These are phyloP conservation scores for Oscarella lobularis DNA, from an alignment of 37 sponge, comb jelly and placozoan genomes.

Conservation along the genomic window DNA sequence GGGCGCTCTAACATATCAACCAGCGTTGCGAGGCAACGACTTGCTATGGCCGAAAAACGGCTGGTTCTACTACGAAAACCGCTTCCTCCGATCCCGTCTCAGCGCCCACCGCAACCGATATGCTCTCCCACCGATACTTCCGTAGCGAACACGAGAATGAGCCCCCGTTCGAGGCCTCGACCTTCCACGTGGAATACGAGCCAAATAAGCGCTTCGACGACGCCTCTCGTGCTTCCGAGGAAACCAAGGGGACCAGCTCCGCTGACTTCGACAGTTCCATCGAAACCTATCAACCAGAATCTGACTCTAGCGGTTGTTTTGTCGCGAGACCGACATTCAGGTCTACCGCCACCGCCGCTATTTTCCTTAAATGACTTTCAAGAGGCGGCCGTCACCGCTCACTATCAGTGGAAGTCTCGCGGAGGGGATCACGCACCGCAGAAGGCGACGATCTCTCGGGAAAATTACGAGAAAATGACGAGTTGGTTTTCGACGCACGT, in stretches of 20 bases:
- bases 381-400: background rate
- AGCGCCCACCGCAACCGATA: no score
- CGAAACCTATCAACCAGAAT: background rate
- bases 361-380: background rate
- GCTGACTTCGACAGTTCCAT: background rate
- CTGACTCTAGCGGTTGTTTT: background rate
- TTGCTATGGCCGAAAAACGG: background rate
- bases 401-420: background rate
- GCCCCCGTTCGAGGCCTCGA: background rate
- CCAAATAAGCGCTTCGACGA: background rate
- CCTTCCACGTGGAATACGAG: background rate
- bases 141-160: background rate
- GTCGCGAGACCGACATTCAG: background rate
- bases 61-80: background rate
- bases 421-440: background rate
- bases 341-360: background rate
- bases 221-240: background rate
- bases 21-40: background rate
- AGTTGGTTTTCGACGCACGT: slow-evolving; percentile 54
- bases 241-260: background rate
- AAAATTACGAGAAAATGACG: slow-evolving; percentile 60
- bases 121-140: background rate
- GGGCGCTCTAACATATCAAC: no score
- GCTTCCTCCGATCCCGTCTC: background rate
- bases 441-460: slow-evolving; percentile 24